Evolutionary conservation across 2,888 invertebrate species (phyloP).

Genomic region (Escarpia spicata): DNA sequence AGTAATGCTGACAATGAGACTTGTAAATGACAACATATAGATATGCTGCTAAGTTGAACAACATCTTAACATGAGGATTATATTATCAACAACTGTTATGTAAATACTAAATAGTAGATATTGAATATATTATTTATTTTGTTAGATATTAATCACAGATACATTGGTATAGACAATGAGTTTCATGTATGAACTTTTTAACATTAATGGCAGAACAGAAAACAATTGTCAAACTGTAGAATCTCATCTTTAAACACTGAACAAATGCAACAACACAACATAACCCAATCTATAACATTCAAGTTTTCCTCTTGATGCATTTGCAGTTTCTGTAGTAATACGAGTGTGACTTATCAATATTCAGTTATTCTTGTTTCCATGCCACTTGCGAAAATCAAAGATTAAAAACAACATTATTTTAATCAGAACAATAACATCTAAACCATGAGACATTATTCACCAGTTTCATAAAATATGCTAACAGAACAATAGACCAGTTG

Average conservation of each 20-base stretch:
- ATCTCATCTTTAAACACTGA: neutral
- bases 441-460: neutral
- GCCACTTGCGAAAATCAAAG: neutral
- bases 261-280: neutral
- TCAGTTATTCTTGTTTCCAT: neutral
- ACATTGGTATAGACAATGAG: neutral
- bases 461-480: neutral
- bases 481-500: neutral
- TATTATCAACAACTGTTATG: neutral
- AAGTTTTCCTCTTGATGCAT: neutral
- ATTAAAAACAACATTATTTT: neutral
- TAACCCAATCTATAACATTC: neutral
- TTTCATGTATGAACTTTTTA: constrained; percentile 3
- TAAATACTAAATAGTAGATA: neutral
- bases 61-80: neutral
- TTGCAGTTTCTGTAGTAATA: neutral
- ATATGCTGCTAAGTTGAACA: neutral
- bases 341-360: neutral
- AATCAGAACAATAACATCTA: neutral
- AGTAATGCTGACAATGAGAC: neutral
- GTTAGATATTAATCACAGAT: neutral
- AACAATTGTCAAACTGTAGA: neutral
- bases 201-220: neutral
- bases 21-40: neutral
- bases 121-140: neutral